Percentiles rank a stretch among this genome's conserved stretches.
Evolutionary conservation across 37 sponge, comb jelly and placozoan species (phyloP).

Genomic region (Hexactinellida sp.): DNA sequence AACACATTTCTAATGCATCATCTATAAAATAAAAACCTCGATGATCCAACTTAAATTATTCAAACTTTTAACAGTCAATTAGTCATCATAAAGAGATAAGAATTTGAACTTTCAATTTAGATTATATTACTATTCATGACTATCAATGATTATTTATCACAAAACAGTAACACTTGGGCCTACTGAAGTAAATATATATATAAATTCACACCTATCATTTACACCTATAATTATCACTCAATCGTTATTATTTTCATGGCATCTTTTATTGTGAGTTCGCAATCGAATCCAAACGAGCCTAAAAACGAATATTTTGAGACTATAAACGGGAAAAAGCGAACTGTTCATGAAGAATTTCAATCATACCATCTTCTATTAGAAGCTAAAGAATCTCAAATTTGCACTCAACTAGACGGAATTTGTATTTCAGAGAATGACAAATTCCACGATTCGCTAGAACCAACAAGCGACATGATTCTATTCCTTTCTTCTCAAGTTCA

Average conservation of each 20-base stretch:
- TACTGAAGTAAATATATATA: neutral
- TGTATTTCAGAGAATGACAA: neutral
- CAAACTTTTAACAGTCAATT: too few species aligned
- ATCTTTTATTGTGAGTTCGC: neutral
- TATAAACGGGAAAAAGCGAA: neutral
- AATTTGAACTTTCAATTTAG: too few species aligned
- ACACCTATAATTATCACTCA: too few species aligned
- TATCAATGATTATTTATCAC: too few species aligned
- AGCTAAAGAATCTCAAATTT: neutral
- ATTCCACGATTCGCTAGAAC: neutral
- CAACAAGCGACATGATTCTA: neutral
- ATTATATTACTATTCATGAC: too few species aligned
- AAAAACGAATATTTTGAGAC: neutral
- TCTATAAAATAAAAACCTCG: too few species aligned
- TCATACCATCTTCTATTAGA: neutral
- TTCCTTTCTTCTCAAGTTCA: neutral
- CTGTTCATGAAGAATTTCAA: neutral
- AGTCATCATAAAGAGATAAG: too few species aligned
- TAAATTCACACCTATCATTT: neutral
- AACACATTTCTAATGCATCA: too few species aligned
- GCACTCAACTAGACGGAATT: neutral
- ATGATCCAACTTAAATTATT: too few species aligned
- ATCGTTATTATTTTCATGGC: too few species aligned
- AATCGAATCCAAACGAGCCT: neutral
- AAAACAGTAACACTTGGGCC: too few species aligned